Percentiles rank a stretch among this genome's conserved stretches.
phyloP scores from a whole-genome alignment of 2,888 invertebrate genomes.

The Adelphocoris suturalis region DNA sequence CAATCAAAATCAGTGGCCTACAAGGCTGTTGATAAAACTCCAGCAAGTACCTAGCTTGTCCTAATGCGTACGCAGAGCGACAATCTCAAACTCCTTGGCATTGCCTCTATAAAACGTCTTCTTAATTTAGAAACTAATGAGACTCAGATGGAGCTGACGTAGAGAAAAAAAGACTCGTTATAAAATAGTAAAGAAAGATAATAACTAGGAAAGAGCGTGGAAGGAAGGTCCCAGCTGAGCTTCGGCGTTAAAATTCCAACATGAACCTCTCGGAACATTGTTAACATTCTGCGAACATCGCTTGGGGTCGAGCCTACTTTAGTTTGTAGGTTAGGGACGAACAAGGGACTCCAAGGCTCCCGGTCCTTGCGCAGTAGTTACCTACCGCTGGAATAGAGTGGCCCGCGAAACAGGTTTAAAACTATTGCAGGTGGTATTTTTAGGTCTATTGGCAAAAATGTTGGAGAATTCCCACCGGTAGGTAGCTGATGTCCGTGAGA shows the following conservation, averaged over 20 bases:
- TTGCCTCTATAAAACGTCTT: not conserved
- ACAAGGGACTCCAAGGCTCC: constrained; percentile 57
- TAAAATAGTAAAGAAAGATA: constrained; percentile 21
- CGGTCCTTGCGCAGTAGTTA: constrained; percentile 46
- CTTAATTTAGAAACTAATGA: constrained; percentile 11
- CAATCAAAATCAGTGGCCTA: too few relatives aligned
- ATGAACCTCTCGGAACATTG: constrained; percentile 53
- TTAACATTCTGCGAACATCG: constrained; percentile 69
- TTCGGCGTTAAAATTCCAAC: constrained; percentile 64
- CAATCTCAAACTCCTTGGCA: not conserved
- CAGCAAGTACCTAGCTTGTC: too few relatives aligned
- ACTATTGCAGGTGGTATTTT: constrained; percentile 28
- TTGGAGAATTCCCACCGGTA: too few relatives aligned
- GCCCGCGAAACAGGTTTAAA: constrained; percentile 50
- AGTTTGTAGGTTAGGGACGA: constrained; percentile 70
- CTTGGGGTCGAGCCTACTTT: constrained; percentile 47
- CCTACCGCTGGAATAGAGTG: not conserved
- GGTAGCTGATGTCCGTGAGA: too few relatives aligned
- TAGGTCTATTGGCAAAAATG: not conserved
- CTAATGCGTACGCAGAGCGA: not conserved
- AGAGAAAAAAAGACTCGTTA: constrained; percentile 29
- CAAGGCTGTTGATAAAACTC: too few relatives aligned
- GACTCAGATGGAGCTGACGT: not conserved
- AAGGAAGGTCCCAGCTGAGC: not conserved
- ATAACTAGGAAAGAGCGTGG: not conserved